A percentile compares a stretch with the other conserved stretches of the same genome.
These are phyloP conservation scores for Misgurnus mizolepis DNA, from an alignment of 2,113 vertebrate species.

Conservation along the genomic window DNA sequence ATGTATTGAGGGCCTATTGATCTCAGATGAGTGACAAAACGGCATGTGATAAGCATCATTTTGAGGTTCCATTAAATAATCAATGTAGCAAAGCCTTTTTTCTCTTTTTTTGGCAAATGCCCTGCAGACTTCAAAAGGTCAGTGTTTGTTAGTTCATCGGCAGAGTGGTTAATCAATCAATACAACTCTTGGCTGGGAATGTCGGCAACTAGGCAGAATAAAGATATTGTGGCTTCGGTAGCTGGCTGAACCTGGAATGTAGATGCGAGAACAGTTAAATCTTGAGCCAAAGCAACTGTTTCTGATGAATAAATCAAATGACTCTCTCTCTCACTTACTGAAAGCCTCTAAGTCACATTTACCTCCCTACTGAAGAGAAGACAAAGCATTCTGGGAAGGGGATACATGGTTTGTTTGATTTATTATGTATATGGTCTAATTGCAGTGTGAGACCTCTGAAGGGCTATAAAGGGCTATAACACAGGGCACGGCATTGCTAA, in stretches of 20 bases:
- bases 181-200: slow-evolving; percentile 76
- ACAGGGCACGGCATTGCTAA: slow-evolving; percentile 53
- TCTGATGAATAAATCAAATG: slow-evolving; percentile 48
- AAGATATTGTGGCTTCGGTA: not conserved
- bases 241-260: not conserved
- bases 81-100: slow-evolving; percentile 86
- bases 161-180: slow-evolving; percentile 98
- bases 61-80: slow-evolving; percentile 98
- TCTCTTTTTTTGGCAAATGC: slow-evolving; percentile 72
- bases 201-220: slow-evolving; percentile 17
- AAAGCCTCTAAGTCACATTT: slow-evolving; percentile 36
- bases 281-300: not conserved
- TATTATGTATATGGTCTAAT: slow-evolving; percentile 59
- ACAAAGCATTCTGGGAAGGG: slow-evolving; percentile 10
- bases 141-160: slow-evolving; percentile 97
- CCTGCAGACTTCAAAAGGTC: slow-evolving; percentile 86
- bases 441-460: slow-evolving; percentile 42
- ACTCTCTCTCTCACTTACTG: slow-evolving; percentile 28
- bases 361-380: slow-evolving; percentile 20
- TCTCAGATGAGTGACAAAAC: slow-evolving; percentile 89
- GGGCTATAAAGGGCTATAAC: slow-evolving; percentile 44
- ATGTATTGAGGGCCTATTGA: slow-evolving; percentile 82
- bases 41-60: slow-evolving; percentile 84
- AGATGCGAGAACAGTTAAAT: slow-evolving; percentile 30
- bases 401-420: slow-evolving; percentile 53